These are phyloP conservation scores for Oncorhynchus masou DNA, from an alignment of 2,113 vertebrate genomes.

Conservation along the genomic window DNA sequence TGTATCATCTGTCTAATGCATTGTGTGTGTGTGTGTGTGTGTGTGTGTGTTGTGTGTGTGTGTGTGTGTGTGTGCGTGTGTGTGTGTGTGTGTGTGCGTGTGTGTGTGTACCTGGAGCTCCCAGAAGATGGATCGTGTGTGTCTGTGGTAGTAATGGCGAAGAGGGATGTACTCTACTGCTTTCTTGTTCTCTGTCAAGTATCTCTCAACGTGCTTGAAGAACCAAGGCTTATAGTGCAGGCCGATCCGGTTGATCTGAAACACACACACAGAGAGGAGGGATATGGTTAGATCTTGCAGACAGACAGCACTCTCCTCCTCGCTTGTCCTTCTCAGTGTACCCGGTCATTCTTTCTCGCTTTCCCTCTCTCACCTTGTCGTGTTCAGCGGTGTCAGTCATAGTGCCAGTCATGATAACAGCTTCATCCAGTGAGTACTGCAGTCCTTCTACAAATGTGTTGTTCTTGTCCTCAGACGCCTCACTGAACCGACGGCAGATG, in stretches of 20 bases:
- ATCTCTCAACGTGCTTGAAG: slow-evolving; percentile 92
- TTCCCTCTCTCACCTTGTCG: slow-evolving; percentile 75
- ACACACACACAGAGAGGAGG: background rate
- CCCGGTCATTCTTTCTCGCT: too few relatives aligned
- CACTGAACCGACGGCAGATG: slow-evolving; percentile 85
- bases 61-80: slow-evolving; percentile 15
- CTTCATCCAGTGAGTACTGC: slow-evolving; percentile 84
- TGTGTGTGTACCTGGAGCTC: slow-evolving; percentile 86
- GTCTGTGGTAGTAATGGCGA: slow-evolving; percentile 95
- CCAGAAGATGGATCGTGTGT: slow-evolving; percentile 99
- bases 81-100: background rate
- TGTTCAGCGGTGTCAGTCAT: slow-evolving; percentile 86
- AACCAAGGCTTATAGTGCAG: slow-evolving; percentile 97
- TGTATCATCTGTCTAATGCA: slow-evolving; percentile 19
- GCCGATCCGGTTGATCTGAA: slow-evolving; percentile 89
- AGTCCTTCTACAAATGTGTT: slow-evolving; percentile 95
- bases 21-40: slow-evolving; percentile 11
- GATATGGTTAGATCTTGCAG: too few relatives aligned
- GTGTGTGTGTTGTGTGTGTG: slow-evolving; percentile 38
- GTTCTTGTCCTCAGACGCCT: slow-evolving; percentile 81
- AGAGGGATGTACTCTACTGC: slow-evolving; percentile 91
- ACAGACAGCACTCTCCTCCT: background rate
- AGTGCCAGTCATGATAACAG: slow-evolving; percentile 94
- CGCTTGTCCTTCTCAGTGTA: too few relatives aligned
- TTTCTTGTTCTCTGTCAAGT: slow-evolving; percentile 71